A percentile compares a stretch with the other conserved stretches of the same genome.
These are phyloP conservation scores for Corydoras sp. DNA, from an alignment of 2,113 vertebrate genomes.

Conservation along the genomic window DNA sequence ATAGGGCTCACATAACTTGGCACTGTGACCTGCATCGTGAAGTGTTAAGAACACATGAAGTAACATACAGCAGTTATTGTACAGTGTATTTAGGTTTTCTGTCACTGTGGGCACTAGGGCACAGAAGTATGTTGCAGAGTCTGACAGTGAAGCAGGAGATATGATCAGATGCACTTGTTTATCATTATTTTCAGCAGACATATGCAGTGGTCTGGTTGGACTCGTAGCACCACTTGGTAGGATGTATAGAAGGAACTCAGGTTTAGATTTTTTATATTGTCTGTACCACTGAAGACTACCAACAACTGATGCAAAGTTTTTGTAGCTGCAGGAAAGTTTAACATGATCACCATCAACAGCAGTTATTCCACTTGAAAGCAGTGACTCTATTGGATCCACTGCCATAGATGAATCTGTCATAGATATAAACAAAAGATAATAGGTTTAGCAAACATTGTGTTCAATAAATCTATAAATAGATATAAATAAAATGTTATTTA, in stretches of 20 bases:
- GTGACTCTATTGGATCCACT: not conserved
- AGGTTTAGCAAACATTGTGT: too few relatives aligned
- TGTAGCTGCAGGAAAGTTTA: not conserved
- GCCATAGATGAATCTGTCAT: not conserved
- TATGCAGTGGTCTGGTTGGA: not conserved
- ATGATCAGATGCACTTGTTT: conserved; percentile 25
- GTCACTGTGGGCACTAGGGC: not conserved
- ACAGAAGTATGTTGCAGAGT: conserved; percentile 43
- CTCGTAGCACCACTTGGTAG: not conserved
- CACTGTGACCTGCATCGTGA: not conserved
- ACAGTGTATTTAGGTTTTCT: conserved; percentile 1
- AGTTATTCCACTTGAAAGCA: not conserved
- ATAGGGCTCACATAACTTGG: too few relatives aligned
- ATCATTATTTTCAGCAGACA: not conserved
- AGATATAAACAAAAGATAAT: not conserved
- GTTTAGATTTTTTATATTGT: not conserved
- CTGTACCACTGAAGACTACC: not conserved
- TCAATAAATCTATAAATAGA: too few relatives aligned
- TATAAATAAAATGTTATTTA: too few relatives aligned
- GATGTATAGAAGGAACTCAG: conserved; percentile 25
- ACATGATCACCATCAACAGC: not conserved
- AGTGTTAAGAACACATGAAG: too few relatives aligned
- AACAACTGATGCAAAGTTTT: not conserved
- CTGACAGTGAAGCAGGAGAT: not conserved
- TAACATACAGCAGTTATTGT: conserved; percentile 20